Conservation (phyloP, 2,797 vertebrate species). For the Xenopus petersii region DNA sequence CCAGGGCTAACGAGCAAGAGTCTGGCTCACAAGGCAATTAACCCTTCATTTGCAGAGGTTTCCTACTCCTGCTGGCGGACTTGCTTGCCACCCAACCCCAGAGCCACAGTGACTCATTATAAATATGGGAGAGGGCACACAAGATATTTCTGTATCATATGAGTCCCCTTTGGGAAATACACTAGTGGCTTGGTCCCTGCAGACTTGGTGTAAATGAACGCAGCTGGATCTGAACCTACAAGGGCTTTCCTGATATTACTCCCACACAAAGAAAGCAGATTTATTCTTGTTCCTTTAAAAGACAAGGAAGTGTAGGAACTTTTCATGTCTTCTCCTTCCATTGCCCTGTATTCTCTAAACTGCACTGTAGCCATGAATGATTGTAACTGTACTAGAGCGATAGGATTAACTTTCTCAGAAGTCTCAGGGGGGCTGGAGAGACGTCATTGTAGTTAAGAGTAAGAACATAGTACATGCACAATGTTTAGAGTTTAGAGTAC, state of each 20-base stretch:
- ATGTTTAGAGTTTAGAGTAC: no score
- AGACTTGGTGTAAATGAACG: neutral
- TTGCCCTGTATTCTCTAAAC: no score
- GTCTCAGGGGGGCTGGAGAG: no score
- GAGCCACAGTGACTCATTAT: neutral
- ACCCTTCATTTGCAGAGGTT: constrained; percentile 16
- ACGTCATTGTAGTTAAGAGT: no score
- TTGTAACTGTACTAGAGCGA: no score
- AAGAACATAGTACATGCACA: no score
- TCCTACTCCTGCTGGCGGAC: neutral
- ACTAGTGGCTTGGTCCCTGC: neutral
- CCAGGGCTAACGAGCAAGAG: constrained; percentile 44
- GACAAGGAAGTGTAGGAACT: no score
- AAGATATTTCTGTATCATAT: neutral
- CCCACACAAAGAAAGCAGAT: no score
- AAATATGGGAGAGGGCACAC: neutral
- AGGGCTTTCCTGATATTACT: neutral
- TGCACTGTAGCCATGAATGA: no score
- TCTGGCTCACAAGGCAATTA: constrained; percentile 43
- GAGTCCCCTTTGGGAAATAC: neutral
- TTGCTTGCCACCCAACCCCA: neutral
- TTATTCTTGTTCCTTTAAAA: no score
- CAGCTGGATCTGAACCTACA: neutral
- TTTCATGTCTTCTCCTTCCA: neutral
- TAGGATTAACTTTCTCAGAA: no score